Evolutionary conservation across 2,888 invertebrate species (phyloP).

Genomic region (Leuctra nigra): DNA sequence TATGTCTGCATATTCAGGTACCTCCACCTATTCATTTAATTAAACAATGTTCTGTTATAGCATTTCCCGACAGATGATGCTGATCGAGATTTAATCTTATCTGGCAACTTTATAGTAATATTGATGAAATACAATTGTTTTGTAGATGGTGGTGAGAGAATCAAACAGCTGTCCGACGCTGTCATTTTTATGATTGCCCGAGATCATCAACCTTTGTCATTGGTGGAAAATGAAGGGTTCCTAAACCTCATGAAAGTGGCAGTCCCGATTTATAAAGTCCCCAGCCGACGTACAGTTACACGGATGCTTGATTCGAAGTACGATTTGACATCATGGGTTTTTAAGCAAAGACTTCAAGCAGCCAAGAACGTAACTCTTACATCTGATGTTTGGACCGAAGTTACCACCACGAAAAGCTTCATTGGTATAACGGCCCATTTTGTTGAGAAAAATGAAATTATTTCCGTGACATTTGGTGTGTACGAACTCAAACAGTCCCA

Average conservation of each 20-base stretch:
- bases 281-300: not conserved
- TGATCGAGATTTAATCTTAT: too few relatives aligned
- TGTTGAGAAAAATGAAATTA: not conserved
- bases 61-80: too few relatives aligned
- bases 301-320: not conserved
- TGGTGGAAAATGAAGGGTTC: not conserved
- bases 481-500: not conserved
- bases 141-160: too few relatives aligned
- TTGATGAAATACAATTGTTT: too few relatives aligned
- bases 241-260: not conserved
- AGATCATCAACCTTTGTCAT: not conserved
- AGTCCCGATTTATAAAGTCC: not conserved
- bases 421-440: not conserved
- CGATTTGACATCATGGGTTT: not conserved
- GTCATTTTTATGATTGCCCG: not conserved
- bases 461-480: not conserved
- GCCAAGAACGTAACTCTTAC: not conserved
- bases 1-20: too few relatives aligned
- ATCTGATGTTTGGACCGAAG: not conserved
- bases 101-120: too few relatives aligned
- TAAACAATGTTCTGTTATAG: too few relatives aligned
- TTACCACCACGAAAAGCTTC: not conserved
- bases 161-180: too few relatives aligned
- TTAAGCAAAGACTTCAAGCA: not conserved
- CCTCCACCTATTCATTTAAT: too few relatives aligned